phyloP scores from a whole-genome alignment of 2,888 invertebrate genomes.

The Prenolepis imparis region DNA sequence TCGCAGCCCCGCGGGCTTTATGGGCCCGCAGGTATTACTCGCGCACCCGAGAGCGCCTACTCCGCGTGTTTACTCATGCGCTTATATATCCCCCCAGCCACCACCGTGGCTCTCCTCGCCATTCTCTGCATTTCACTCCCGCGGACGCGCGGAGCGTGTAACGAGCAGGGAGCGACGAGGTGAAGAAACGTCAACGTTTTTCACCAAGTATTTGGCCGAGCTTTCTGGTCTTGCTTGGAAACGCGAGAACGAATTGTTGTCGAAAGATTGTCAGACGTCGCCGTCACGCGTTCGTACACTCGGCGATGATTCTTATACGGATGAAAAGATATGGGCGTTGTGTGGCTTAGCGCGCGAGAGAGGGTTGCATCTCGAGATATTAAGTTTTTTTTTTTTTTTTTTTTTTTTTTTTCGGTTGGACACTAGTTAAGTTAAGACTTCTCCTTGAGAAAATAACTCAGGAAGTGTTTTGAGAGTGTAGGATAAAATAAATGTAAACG shows the following conservation, averaged over 20 bases:
- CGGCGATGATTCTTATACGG: not conserved
- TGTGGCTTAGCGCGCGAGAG: not conserved
- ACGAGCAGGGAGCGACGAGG: conserved; percentile 9
- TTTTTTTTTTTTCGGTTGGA: no score
- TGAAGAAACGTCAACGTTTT: conserved; percentile 21
- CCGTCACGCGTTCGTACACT: not conserved
- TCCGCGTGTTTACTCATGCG: conserved; percentile 44
- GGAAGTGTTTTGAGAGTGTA: not conserved
- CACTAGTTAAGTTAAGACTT: no score
- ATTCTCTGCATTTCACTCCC: conserved; percentile 14
- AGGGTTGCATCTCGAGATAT: not conserved
- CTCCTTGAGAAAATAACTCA: not conserved
- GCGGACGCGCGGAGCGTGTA: conserved; percentile 18
- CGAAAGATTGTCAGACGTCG: not conserved
- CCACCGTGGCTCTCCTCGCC: not conserved
- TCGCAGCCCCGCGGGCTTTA: conserved; percentile 53
- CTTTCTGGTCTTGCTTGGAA: not conserved
- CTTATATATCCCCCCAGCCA: conserved; percentile 25
- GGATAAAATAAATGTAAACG: not conserved
- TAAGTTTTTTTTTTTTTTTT: no score
- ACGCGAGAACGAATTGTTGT: not conserved
- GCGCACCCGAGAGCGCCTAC: conserved; percentile 22
- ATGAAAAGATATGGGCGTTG: conserved; percentile 2
- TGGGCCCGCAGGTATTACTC: conserved; percentile 50
- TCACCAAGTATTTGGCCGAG: conserved; percentile 19